Evolutionary conservation across 2,797 vertebrate genomes (phyloP).

Genomic region (Amniataba percoides): DNA sequence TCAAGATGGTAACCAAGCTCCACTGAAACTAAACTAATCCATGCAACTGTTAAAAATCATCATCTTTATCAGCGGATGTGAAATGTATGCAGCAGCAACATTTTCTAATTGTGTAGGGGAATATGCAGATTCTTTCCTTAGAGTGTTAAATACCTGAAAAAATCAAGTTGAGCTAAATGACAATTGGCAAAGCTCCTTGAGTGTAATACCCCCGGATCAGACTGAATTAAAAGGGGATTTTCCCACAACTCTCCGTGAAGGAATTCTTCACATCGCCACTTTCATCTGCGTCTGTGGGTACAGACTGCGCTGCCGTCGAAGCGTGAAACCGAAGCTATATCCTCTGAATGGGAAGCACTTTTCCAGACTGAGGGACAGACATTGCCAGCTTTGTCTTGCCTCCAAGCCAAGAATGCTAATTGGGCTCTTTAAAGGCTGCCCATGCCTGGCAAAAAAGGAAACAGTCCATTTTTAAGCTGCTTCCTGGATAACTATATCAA

Average conservation of each 20-base stretch:
- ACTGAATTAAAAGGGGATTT: slow-evolving; percentile 71
- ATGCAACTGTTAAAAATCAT: slow-evolving; percentile 28
- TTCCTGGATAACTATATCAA: slow-evolving; percentile 35
- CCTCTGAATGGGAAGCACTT: slow-evolving; percentile 51
- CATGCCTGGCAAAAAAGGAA: slow-evolving; percentile 46
- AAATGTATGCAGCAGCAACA: slow-evolving; percentile 37
- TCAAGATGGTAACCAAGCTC: slow-evolving; percentile 13
- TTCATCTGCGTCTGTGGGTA: slow-evolving; percentile 47
- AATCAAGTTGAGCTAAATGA: slow-evolving; percentile 63
- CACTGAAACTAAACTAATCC: slow-evolving; percentile 35
- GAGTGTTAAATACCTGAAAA: slow-evolving; percentile 67
- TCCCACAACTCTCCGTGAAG: slow-evolving; percentile 47
- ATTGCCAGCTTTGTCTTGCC: slow-evolving; percentile 74
- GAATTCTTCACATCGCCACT: slow-evolving; percentile 61
- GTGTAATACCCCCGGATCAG: slow-evolving; percentile 59
- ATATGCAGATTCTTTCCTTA: slow-evolving; percentile 41
- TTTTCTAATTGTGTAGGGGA: slow-evolving; percentile 48
- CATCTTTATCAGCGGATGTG: slow-evolving; percentile 25
- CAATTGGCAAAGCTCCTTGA: slow-evolving; percentile 60
- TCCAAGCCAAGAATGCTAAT: slow-evolving; percentile 84
- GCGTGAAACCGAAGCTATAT: slow-evolving; percentile 57
- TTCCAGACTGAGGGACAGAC: slow-evolving; percentile 73
- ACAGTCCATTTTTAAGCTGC: slow-evolving; percentile 45
- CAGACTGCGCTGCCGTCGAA: slow-evolving; percentile 45
- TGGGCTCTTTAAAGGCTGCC: slow-evolving; percentile 73